A percentile compares a stretch with the other conserved stretches of the same genome.
Conservation (phyloP, 1,140 invertebrate genomes). For the Latrodectus geometricus region DNA sequence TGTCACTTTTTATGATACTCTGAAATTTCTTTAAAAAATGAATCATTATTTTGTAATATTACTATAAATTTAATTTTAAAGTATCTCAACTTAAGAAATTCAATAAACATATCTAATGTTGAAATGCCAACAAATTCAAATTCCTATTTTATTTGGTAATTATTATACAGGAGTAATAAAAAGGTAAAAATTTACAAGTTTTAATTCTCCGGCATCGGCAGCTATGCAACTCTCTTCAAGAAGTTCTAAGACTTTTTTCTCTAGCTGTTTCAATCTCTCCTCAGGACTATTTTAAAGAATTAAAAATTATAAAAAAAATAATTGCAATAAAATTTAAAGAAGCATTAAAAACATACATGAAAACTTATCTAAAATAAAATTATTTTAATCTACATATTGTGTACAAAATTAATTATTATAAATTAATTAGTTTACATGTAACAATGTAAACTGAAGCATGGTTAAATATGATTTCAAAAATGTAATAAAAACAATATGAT, state of each 20-base stretch:
- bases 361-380: neutral
- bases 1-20: no score
- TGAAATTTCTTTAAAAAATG: no score
- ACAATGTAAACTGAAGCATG: no score
- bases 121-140: neutral
- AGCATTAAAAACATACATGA: neutral
- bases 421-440: no score
- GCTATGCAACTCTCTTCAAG: slow-evolving; percentile 85
- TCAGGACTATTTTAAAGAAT: slow-evolving; percentile 75
- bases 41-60: no score
- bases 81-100: neutral
- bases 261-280: slow-evolving; percentile 85
- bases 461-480: no score
- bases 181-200: slow-evolving; percentile 68
- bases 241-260: slow-evolving; percentile 85
- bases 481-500: no score
- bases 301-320: neutral
- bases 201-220: slow-evolving; percentile 74
- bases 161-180: no score
- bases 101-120: no score
- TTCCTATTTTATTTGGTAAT: no score
- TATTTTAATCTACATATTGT: neutral
- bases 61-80: neutral
- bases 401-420: neutral
- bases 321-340: neutral